Evolutionary conservation across 2,113 vertebrate genomes (phyloP).

Genomic region (Serilophus lunatus): DNA sequence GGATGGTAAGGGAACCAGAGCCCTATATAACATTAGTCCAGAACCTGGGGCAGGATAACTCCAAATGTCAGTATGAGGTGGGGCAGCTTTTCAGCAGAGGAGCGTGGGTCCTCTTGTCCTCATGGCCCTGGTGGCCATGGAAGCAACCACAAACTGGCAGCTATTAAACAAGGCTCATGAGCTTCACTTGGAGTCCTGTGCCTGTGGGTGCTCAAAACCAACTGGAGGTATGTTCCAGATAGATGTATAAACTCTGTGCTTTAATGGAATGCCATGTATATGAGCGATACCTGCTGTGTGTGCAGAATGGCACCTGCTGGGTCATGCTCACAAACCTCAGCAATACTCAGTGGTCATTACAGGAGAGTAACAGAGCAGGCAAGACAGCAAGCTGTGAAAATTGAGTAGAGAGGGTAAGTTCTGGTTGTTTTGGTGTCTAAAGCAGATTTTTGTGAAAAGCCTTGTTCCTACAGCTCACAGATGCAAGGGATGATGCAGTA

Average conservation of each 20-base stretch:
- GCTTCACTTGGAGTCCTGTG: background rate
- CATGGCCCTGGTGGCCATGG: background rate
- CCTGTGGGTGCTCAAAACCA: background rate
- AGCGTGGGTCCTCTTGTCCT: background rate
- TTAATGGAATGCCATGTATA: background rate
- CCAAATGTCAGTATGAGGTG: background rate
- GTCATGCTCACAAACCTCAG: background rate
- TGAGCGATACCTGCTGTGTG: background rate
- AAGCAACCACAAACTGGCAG: background rate
- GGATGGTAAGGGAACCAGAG: background rate
- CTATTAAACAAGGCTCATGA: background rate
- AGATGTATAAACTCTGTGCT: background rate
- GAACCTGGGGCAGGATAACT: background rate
- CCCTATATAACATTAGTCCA: background rate
- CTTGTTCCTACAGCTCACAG: background rate
- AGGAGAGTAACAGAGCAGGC: background rate
- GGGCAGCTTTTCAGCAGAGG: background rate
- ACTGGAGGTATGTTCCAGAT: background rate
- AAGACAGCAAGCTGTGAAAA: background rate
- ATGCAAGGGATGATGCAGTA: background rate
- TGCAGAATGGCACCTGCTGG: background rate
- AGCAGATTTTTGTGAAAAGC: background rate
- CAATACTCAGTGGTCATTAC: background rate
- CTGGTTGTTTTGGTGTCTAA: background rate
- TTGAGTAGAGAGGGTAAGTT: background rate